phyloP scores from a whole-genome alignment of 2,113 vertebrate species.

The Neoarius graeffei region DNA sequence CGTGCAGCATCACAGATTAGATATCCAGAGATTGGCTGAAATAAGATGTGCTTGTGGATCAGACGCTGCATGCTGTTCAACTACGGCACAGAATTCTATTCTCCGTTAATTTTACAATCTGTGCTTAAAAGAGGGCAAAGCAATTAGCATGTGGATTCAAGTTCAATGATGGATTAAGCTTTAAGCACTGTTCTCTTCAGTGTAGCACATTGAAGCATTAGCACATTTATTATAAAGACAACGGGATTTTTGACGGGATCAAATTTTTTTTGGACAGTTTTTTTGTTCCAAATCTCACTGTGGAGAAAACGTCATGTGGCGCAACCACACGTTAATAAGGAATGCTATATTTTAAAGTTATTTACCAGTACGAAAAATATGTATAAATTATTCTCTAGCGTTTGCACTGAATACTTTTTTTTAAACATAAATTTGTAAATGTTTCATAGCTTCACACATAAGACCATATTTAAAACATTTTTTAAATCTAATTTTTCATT shows the following conservation, averaged over 20 bases:
- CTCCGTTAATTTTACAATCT: conserved; percentile 50
- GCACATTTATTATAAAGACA: background rate
- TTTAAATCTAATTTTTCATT: background rate
- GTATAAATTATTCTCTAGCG: background rate
- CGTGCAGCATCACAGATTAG: background rate
- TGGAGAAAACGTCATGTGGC: background rate
- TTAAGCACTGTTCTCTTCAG: background rate
- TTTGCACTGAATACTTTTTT: background rate
- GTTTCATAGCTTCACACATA: background rate
- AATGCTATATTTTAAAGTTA: background rate
- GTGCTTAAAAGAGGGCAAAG: conserved; percentile 45
- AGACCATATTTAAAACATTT: background rate
- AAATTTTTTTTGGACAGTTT: background rate
- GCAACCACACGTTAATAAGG: too few species aligned
- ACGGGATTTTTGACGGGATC: background rate
- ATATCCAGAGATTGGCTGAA: background rate
- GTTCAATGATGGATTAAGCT: conserved; percentile 29
- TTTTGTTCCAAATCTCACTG: background rate
- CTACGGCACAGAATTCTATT: conserved; percentile 28
- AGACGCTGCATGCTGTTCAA: background rate
- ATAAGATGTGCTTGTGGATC: background rate
- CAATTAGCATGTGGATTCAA: conserved; percentile 34
- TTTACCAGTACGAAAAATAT: background rate
- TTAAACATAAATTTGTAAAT: background rate
- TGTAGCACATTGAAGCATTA: conserved; percentile 8